Evolutionary conservation across 2,888 invertebrate genomes (phyloP).

Genomic region (Acheta domesticus): DNA sequence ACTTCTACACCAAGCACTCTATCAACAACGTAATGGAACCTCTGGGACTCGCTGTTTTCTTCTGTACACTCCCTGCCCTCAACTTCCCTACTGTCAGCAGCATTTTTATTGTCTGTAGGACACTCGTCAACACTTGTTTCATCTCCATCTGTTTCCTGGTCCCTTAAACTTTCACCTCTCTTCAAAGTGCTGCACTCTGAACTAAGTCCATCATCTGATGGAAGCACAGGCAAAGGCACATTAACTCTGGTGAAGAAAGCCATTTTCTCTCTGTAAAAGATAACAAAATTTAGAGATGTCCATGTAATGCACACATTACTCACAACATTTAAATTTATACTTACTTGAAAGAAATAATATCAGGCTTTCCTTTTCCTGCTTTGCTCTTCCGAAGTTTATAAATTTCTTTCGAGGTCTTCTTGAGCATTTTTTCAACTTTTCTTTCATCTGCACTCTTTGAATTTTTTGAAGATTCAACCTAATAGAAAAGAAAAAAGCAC

Average conservation of each 20-base stretch:
- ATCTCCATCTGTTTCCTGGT: conserved; percentile 43
- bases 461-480: conserved; percentile 54
- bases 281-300: conserved; percentile 36
- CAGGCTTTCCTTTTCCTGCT: conserved; percentile 83
- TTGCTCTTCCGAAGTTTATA: conserved; percentile 84
- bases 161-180: conserved; percentile 37
- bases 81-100: conserved; percentile 39
- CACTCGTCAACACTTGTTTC: conserved; percentile 34
- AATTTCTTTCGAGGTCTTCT: conserved; percentile 86
- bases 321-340: conserved; percentile 46
- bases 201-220: conserved; percentile 57
- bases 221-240: conserved; percentile 70
- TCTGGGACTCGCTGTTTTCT: conserved; percentile 46
- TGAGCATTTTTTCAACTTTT: conserved; percentile 74
- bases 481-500: conserved; percentile 36
- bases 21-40: conserved; percentile 79
- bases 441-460: conserved; percentile 61
- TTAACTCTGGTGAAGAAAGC: conserved; percentile 88
- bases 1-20: conserved; percentile 82
- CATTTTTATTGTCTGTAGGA: conserved; percentile 42
- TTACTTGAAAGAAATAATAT: conserved; percentile 89
- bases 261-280: conserved; percentile 82
- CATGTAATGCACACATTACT: neutral
- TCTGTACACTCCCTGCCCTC: conserved; percentile 50
- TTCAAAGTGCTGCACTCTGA: conserved; percentile 38